A percentile compares a stretch with the other conserved stretches of the same genome.
Conservation (phyloP, 1,140 invertebrate genomes). For the Macrosteles quadrilineatus region DNA sequence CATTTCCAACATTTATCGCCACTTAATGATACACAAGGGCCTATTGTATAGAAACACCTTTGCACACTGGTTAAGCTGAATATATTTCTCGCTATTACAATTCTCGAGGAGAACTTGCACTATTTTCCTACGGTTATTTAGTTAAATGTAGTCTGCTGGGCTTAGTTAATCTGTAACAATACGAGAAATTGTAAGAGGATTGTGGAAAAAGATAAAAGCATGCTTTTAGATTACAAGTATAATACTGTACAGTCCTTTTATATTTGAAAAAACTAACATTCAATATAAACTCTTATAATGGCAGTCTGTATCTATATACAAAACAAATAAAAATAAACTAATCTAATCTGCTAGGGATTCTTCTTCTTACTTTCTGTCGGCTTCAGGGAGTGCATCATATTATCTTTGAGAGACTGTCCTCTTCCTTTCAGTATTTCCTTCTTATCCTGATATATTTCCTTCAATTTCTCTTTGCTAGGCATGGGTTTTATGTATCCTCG, state of each 20-base stretch:
- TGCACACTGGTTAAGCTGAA: too few relatives aligned
- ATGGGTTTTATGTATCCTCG: conserved; percentile 70
- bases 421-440: conserved; percentile 56
- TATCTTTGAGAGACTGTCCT: conserved; percentile 49
- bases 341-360: neutral
- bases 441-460: conserved; percentile 60
- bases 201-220: neutral
- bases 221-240: conserved; percentile 3
- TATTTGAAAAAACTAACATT: neutral
- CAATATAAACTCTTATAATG: neutral
- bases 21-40: too few relatives aligned
- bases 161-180: conserved; percentile 19
- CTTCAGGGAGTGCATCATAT: conserved; percentile 37
- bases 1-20: too few relatives aligned
- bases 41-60: too few relatives aligned
- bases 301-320: neutral
- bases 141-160: neutral
- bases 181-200: neutral
- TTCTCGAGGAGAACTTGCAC: too few relatives aligned
- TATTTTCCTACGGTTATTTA: too few relatives aligned
- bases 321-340: neutral
- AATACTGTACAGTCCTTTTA: neutral
- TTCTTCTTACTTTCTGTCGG: conserved; percentile 41
- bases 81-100: too few relatives aligned
- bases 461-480: conserved; percentile 59